Base-by-base conservation (phyloP, 2,113 vertebrate genomes). In the Microtus montanus region DNA sequence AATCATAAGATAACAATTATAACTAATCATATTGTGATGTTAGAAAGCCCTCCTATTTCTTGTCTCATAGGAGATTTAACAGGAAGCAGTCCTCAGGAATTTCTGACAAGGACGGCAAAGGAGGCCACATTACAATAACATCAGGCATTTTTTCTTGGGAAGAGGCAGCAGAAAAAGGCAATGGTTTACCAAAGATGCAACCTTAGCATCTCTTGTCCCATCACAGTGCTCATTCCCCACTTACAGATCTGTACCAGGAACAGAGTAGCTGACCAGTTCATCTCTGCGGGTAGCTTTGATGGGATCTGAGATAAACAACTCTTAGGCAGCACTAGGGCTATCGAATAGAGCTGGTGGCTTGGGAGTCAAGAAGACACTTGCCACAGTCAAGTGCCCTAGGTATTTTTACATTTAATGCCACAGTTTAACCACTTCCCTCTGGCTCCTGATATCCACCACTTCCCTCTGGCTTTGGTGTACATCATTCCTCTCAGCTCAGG, bases 21-120 rank as follows among this genome's bases (percentile, higher is more conserved):
- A 89, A 38, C 28, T 38, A 68, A 64, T 38, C 13, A 47, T 15
- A 61, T 8, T 7, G 6, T 54, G 30, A 47, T 44, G 7, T n/a
- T 85, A 35, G 66, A 38, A 54, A 86, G 14, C 68, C 86, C 6
- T 49, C 68, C 71, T 87, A 66, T 63, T 94, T 87, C 52, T 96
- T 44, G 7, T 38, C 80, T 78, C 52, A 9, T 14, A 49, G 77
- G 85, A 71, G 33, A 58, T 17, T 79, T 41, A 61, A n/a, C 78
- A 44, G 63, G 49, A 90, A 94, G 30, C 87, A 14, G 10, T 44
- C 26, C 38, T 77, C 2, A 30, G 49, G 33, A 90, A 92, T 4
- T 26, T 90, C 41, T 70, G 83, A 64, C 83, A 68, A 83, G 38
- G 49, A 74, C 44, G 14, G 19, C 30, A 64, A 38, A 13, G 9